A percentile compares a stretch with the other conserved stretches of the same genome.
Evolutionary conservation across 2,888 invertebrate genomes (phyloP).

Genomic region (Rugalucina vietnamica): DNA sequence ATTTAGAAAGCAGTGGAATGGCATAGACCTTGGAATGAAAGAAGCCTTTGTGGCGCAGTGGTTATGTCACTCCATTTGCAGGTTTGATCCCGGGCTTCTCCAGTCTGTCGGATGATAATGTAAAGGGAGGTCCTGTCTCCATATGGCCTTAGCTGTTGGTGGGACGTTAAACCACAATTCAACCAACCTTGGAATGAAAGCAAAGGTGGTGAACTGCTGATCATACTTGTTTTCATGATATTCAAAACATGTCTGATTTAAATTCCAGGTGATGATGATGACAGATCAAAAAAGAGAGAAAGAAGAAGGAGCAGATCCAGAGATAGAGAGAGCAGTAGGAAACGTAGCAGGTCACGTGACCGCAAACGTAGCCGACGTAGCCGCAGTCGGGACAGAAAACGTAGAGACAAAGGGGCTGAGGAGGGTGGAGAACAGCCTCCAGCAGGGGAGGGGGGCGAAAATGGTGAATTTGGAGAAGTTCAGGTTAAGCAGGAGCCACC

Average conservation of each 20-base stretch:
- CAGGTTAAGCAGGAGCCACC: slow-evolving; percentile 46
- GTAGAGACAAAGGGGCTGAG: slow-evolving; percentile 53
- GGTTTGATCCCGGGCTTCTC: background rate
- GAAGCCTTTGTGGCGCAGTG: no score
- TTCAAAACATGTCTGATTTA: background rate
- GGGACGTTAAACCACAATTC: background rate
- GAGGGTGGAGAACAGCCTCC: slow-evolving; percentile 30
- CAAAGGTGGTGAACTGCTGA: background rate
- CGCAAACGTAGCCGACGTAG: slow-evolving; percentile 60
- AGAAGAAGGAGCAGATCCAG: slow-evolving; percentile 59
- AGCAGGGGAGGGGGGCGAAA: slow-evolving; percentile 14
- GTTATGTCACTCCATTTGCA: no score
- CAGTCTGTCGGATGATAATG: no score
- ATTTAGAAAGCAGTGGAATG: no score
- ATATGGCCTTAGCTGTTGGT: no score
- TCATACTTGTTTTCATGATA: background rate
- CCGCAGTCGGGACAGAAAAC: slow-evolving; percentile 63
- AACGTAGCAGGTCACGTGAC: slow-evolving; percentile 67
- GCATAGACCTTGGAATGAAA: no score
- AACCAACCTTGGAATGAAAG: background rate
- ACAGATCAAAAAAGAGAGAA: slow-evolving; percentile 65
- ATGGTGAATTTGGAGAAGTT: slow-evolving; percentile 39
- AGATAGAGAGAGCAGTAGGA: slow-evolving; percentile 47
- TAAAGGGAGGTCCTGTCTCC: no score
- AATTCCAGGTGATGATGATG: slow-evolving; percentile 40